Base-by-base conservation (phyloP, 1,140 invertebrate species). In the Bombus sylvicola region DNA sequence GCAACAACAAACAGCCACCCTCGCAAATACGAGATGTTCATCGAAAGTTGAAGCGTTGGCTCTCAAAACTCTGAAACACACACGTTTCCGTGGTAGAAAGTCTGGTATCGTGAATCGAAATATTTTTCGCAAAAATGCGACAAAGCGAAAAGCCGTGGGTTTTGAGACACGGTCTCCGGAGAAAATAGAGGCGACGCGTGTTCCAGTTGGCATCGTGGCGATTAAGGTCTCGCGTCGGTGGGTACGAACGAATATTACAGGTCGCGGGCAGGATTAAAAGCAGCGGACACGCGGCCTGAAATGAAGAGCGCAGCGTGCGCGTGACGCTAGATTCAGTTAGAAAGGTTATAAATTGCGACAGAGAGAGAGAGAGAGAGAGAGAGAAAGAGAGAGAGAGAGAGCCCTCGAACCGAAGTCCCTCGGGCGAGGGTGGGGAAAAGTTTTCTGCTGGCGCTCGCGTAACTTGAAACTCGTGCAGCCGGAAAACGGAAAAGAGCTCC, bases 391-490 rank as follows among this genome's bases (percentile, higher is more conserved):
- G 87, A 91, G 75, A 39, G 75, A 77, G 57, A n/a, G 37, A 3
- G 90, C 86, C 83, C 79, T 82, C 88, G 72, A 83, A 79, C 89
- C 91, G 85, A 92, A 94, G 90, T 94, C 93, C 92, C 90, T 89
- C 89, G 91, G 92, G 90, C 79, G 86, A 91, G 88, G 85, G 88
- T 87, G 81, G 87, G 83, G 88, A 85, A 94, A 94, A 94, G 90
- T 94, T 94, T 94, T 93, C 92, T 92, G 92, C 92, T 91, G 89
- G 92, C 91, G 86, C 91, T 92, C 93, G 90, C 91, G 92, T 94
- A 94, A 94, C 93, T 94, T 87, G 94, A 93, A 94, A 94, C 92
- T 94, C 92, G 91, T 91, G 90, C 93, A 91, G 91, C 92, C 89
- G 91, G 93, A 92, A 93, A 93, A 93, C 93, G 93, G 91, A 92